phyloP scores from a whole-genome alignment of 2,888 invertebrate genomes.

The Cryptosula pallasiana region DNA sequence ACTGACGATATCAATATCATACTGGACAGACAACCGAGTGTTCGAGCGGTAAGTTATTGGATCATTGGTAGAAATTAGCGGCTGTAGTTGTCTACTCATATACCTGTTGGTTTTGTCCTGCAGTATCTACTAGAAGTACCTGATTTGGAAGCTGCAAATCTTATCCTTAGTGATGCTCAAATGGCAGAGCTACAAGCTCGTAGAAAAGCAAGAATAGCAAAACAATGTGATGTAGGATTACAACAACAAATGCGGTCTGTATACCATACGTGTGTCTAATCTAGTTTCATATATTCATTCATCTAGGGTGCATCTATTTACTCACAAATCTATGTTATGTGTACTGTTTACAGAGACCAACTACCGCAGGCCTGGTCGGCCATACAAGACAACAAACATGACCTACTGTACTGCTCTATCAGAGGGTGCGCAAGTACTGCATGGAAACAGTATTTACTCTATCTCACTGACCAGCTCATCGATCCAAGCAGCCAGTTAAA shows the following conservation, averaged over 20 bases:
- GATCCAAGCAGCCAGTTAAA: not conserved
- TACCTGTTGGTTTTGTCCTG: too few relatives aligned
- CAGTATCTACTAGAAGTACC: not conserved
- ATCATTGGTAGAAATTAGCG: too few relatives aligned
- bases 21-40: constrained; percentile 2
- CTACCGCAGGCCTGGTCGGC: not conserved
- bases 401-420: not conserved
- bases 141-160: not conserved
- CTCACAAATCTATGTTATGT: too few relatives aligned
- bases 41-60: not conserved
- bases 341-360: not conserved
- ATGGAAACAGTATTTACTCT: not conserved
- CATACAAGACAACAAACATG: not conserved
- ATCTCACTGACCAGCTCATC: not conserved
- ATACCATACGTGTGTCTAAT: too few relatives aligned
- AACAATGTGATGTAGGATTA: not conserved
- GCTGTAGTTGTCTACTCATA: too few relatives aligned
- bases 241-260: not conserved
- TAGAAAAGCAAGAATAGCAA: not conserved
- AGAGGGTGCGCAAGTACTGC: not conserved
- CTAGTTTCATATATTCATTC: too few relatives aligned
- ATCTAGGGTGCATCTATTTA: too few relatives aligned
- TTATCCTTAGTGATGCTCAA: not conserved
- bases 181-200: not conserved
- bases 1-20: not conserved